Evolutionary conservation across 2,797 vertebrate species (phyloP).

Genomic region (Otus scops): DNA sequence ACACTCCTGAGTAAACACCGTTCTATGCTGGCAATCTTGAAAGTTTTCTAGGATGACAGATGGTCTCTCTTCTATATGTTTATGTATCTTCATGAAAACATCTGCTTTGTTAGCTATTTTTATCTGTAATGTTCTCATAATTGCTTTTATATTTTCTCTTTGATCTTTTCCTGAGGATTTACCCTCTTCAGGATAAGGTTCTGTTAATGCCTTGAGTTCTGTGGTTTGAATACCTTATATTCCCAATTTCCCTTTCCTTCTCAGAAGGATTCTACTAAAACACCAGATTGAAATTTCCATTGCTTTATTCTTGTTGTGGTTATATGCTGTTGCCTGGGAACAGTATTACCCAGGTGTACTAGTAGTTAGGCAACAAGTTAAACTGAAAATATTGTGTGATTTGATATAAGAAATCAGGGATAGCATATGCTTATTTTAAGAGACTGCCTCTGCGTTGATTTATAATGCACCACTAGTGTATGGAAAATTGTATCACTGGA

Average conservation of each 20-base stretch:
- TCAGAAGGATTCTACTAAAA: conserved; percentile 42
- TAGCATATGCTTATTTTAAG: conserved; percentile 17
- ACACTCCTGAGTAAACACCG: not conserved
- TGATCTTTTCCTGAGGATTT: conserved; percentile 34
- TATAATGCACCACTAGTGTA: not conserved
- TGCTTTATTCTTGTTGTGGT: conserved; percentile 67
- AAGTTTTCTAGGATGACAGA: not conserved
- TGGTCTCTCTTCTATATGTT: not conserved
- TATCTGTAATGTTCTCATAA: conserved; percentile 18
- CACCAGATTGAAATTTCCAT: conserved; percentile 38
- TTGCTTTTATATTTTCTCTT: conserved; percentile 37
- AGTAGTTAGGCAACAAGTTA: conserved; percentile 69
- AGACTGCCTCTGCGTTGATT: not conserved
- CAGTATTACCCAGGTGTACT: conserved; percentile 63
- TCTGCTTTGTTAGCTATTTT: not conserved
- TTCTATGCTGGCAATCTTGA: not conserved
- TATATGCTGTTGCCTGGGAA: conserved; percentile 55
- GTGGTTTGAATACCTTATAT: conserved; percentile 50
- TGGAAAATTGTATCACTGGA: conserved; percentile 4
- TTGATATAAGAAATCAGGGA: conserved; percentile 34
- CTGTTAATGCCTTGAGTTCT: conserved; percentile 4
- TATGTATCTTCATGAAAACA: not conserved
- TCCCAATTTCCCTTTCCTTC: conserved; percentile 28
- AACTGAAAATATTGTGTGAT: conserved; percentile 52
- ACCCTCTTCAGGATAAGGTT: conserved; percentile 1